These are phyloP conservation scores for Rhopalosiphum maidis DNA, from an alignment of 1,140 invertebrate genomes.

Conservation along the genomic window DNA sequence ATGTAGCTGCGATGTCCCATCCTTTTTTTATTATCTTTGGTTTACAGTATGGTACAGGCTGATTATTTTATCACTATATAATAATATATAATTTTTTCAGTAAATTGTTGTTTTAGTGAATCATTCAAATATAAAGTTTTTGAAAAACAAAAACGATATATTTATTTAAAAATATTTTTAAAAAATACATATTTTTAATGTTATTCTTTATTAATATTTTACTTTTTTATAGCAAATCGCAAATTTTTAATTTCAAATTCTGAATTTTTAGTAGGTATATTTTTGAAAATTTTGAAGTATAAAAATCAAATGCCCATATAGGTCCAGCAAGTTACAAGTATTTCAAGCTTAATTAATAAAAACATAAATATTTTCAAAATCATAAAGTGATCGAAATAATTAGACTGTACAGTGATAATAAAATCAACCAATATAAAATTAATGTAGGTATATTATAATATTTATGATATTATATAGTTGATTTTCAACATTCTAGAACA, in stretches of 20 bases:
- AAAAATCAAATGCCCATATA: neutral
- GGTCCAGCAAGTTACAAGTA: neutral
- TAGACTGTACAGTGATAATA: neutral
- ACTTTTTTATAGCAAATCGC: too few species aligned
- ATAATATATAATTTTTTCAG: neutral
- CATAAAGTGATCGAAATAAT: neutral
- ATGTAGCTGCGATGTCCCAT: neutral
- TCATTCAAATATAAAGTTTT: neutral
- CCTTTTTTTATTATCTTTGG: neutral
- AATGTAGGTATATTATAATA: too few species aligned
- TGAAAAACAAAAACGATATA: neutral
- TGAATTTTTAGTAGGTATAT: too few species aligned
- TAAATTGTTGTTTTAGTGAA: neutral
- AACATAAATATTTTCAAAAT: too few species aligned
- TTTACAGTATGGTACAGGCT: too few species aligned
- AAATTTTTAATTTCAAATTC: neutral
- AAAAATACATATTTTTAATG: too few species aligned
- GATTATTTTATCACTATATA: neutral
- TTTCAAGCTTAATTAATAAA: too few species aligned
- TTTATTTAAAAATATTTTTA: too few species aligned
- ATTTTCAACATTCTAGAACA: neutral
- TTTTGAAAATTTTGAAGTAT: neutral
- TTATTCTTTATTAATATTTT: too few species aligned
- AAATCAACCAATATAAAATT: too few species aligned
- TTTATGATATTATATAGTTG: too few species aligned